Percentiles rank a stretch among this genome's conserved stretches.
Conservation (phyloP, 2,888 invertebrate genomes). For the Hedychridium roseum region DNA sequence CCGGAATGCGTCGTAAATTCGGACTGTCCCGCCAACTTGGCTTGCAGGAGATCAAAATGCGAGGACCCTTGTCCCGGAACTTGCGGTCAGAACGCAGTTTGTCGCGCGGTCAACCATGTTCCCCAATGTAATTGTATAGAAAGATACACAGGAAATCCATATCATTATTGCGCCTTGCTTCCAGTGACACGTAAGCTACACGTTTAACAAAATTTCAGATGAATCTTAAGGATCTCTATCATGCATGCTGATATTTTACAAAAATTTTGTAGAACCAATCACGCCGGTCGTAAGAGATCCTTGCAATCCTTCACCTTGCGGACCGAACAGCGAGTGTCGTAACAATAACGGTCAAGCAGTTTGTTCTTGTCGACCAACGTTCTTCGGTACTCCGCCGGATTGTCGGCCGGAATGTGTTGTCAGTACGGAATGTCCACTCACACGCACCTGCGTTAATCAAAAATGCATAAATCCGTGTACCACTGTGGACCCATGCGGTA, state of each 20-base stretch:
- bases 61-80: conserved; percentile 79
- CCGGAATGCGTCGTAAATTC: conserved; percentile 77
- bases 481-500: conserved; percentile 68
- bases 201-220: background rate
- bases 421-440: conserved; percentile 79
- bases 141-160: conserved; percentile 78
- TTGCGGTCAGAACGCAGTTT: conserved; percentile 78
- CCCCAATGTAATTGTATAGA: conserved; percentile 76
- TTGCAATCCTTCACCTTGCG: conserved; percentile 70
- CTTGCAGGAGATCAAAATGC: conserved; percentile 78
- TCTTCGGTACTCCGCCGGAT: conserved; percentile 78
- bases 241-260: background rate
- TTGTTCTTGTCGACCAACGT: conserved; percentile 79
- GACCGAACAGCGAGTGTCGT: conserved; percentile 75
- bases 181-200: conserved; percentile 60
- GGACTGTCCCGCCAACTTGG: conserved; percentile 72
- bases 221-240: background rate
- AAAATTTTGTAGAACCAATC: background rate
- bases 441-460: conserved; percentile 80
- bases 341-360: conserved; percentile 75
- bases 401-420: conserved; percentile 82
- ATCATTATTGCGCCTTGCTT: conserved; percentile 68
- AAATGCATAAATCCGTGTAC: conserved; percentile 74
- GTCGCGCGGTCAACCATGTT: conserved; percentile 77
- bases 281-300: conserved; percentile 61